phyloP scores from a whole-genome alignment of 1,140 invertebrate species.

The Meloidogyne exigua region DNA sequence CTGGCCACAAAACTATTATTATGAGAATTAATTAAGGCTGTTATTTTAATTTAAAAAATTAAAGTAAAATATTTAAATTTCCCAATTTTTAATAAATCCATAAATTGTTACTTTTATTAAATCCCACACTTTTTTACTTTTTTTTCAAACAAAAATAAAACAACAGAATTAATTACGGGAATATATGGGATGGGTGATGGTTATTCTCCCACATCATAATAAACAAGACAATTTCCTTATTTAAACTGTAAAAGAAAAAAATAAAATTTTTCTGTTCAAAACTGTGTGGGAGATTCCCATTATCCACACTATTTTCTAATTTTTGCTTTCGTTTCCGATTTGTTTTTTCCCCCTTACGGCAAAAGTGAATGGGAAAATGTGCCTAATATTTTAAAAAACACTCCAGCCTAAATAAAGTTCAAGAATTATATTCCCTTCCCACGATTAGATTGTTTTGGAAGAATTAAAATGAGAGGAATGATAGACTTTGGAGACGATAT shows the following conservation, averaged over 20 bases:
- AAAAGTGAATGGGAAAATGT: background rate
- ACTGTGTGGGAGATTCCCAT: conserved; percentile 28
- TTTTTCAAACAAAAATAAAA: no score
- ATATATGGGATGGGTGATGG: background rate
- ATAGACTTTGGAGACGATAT: background rate
- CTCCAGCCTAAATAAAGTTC: background rate
- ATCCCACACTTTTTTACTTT: no score
- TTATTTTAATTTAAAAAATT: no score
- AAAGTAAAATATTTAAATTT: no score
- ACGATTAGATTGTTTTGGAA: background rate
- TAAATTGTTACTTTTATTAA: no score
- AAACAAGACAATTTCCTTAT: no score
- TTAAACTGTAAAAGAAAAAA: background rate
- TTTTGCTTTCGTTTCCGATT: background rate
- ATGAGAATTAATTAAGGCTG: no score
- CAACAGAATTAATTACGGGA: no score
- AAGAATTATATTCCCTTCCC: background rate
- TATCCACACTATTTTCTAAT: conserved; percentile 1
- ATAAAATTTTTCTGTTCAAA: background rate
- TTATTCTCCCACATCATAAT: background rate
- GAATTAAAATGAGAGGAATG: background rate
- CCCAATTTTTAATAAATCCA: no score
- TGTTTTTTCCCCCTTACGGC: background rate
- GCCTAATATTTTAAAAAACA: no score
- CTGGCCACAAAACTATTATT: no score